Evolutionary conservation across 2,797 vertebrate genomes (phyloP).

Genomic region (Enteromius argenteus): DNA sequence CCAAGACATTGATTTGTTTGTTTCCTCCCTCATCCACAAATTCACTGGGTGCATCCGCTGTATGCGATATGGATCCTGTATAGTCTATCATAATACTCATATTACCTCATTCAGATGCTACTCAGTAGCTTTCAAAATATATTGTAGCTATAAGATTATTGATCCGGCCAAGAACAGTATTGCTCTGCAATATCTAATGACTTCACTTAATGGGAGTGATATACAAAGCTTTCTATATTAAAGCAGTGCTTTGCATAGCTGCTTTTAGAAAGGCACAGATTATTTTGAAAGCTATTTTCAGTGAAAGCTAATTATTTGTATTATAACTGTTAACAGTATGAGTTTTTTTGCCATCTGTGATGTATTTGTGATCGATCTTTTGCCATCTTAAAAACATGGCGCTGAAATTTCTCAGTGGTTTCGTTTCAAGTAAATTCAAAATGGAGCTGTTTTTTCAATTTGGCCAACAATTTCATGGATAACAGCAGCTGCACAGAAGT

Average conservation of each 20-base stretch:
- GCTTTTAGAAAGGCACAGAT: not conserved
- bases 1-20: constrained; percentile 41
- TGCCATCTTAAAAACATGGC: too few species aligned
- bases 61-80: not conserved
- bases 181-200: constrained; percentile 69
- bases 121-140: constrained; percentile 4
- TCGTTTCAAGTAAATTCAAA: too few species aligned
- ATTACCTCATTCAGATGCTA: not conserved
- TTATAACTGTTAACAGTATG: not conserved
- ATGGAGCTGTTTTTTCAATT: too few species aligned
- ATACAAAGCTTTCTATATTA: constrained; percentile 87
- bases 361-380: too few species aligned
- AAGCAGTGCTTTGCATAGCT: constrained; percentile 86
- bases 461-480: too few species aligned
- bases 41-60: not conserved
- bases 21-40: not conserved
- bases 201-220: constrained; percentile 83
- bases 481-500: too few species aligned
- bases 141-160: not conserved
- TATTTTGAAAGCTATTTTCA: not conserved
- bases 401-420: too few species aligned
- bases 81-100: not conserved
- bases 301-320: not conserved
- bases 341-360: not conserved
- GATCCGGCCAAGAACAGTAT: constrained; percentile 45